Percentiles rank a stretch among this genome's conserved stretches.
phyloP scores from a whole-genome alignment of 2,113 vertebrate species.

The Anhinga anhinga region DNA sequence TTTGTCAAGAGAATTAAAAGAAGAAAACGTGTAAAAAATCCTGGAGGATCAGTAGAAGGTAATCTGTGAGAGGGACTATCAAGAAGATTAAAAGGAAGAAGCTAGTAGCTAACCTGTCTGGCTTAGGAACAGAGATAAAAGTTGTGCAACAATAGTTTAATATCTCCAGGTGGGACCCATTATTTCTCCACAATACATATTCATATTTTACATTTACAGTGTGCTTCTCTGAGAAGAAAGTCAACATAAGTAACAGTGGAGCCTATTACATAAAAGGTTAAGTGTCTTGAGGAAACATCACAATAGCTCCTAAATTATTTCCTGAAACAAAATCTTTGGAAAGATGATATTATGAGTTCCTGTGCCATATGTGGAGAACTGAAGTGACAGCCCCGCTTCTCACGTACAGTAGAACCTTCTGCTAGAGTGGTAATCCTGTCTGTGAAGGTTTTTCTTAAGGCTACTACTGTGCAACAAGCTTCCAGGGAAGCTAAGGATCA shows the following conservation, averaged over 20 bases:
- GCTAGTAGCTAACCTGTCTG: neutral
- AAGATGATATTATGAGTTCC: neutral
- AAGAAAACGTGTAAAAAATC: neutral
- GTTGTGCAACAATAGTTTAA: neutral
- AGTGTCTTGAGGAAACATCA: neutral
- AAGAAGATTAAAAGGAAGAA: conserved; percentile 19
- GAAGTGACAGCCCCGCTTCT: neutral
- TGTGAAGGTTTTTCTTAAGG: neutral
- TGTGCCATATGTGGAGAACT: neutral
- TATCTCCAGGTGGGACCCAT: neutral
- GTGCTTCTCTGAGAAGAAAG: neutral
- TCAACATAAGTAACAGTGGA: neutral
- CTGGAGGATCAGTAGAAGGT: neutral
- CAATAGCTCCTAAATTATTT: neutral
- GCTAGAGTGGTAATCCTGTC: neutral
- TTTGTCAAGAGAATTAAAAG: conserved; percentile 26
- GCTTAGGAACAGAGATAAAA: neutral
- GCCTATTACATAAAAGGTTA: neutral
- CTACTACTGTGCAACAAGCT: neutral
- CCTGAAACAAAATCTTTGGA: neutral
- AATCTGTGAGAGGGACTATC: neutral
- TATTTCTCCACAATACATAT: neutral
- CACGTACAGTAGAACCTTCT: neutral
- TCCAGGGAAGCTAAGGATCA: neutral
- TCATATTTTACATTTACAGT: neutral